Evolutionary conservation across 1,140 invertebrate genomes (phyloP).

Genomic region (Cataglyphis hispanica): DNA sequence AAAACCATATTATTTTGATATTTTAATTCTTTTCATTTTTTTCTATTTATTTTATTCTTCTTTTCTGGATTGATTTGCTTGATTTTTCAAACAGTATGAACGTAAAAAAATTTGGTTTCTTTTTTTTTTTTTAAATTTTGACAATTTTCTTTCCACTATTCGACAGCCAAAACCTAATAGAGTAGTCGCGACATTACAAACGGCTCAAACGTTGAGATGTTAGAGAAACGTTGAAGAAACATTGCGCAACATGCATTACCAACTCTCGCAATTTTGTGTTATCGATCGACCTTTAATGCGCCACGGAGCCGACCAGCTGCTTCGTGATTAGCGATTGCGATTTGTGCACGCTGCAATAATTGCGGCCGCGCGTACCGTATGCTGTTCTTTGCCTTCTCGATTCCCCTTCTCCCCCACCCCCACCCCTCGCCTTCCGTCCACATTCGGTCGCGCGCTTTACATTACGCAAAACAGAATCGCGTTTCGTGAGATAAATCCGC

Average conservation of each 20-base stretch:
- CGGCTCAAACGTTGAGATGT: conserved; percentile 29
- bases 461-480: conserved; percentile 51
- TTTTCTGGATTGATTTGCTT: too few species aligned
- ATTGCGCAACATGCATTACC: conserved; percentile 70
- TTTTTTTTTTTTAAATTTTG: too few species aligned
- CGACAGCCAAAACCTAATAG: background rate
- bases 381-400: conserved; percentile 66
- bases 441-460: conserved; percentile 44
- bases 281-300: conserved; percentile 63
- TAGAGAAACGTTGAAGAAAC: conserved; percentile 22
- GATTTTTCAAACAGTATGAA: too few species aligned
- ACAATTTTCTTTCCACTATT: too few species aligned
- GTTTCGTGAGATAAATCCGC: conserved; percentile 28
- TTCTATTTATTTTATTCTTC: too few species aligned
- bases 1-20: too few species aligned
- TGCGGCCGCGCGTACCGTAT: conserved; percentile 40
- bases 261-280: conserved; percentile 62
- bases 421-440: background rate
- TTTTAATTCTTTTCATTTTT: too few species aligned
- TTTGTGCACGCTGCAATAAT: conserved; percentile 60
- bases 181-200: background rate
- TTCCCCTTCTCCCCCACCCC: background rate
- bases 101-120: too few species aligned
- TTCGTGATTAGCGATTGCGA: conserved; percentile 69
- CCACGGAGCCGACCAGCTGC: conserved; percentile 55